Evolutionary conservation across 1,140 invertebrate species (phyloP).

Genomic region (Thrips palmi): DNA sequence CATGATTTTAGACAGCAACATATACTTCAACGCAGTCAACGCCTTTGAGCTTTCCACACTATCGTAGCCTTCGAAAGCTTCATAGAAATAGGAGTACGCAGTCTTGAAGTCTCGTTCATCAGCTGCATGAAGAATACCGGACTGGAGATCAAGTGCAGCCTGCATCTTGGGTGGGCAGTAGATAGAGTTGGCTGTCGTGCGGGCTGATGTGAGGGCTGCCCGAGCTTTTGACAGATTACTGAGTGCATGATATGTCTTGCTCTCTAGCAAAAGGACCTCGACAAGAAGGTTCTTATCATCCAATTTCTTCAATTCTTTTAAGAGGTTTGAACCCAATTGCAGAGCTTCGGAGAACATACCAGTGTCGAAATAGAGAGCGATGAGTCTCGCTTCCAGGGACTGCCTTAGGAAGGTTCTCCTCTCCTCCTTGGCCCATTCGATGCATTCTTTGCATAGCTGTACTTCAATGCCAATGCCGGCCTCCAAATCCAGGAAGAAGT

Average conservation of each 20-base stretch:
- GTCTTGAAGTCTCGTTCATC: conserved; percentile 99
- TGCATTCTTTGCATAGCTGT: conserved; percentile 88
- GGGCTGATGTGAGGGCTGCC: conserved; percentile 90
- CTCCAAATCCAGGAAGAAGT: conserved; percentile 94
- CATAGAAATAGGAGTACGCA: conserved; percentile 99
- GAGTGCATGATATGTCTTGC: conserved; percentile 95
- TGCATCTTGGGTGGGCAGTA: conserved; percentile 98
- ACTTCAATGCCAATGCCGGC: conserved; percentile 79
- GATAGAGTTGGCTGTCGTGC: conserved; percentile 98
- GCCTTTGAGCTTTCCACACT: conserved; percentile 86
- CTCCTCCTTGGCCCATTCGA: conserved; percentile 98
- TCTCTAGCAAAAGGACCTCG: conserved; percentile 90
- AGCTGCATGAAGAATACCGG: conserved; percentile 94
- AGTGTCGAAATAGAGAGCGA: conserved; percentile 89
- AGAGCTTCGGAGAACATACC: conserved; percentile 76
- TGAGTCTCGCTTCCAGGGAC: conserved; percentile 79
- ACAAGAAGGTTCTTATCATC: conserved; percentile 98
- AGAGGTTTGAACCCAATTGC: conserved; percentile 58
- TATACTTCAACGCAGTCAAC: conserved; percentile 89
- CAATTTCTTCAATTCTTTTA: conserved; percentile 93
- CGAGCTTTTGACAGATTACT: conserved; percentile 93
- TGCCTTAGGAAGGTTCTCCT: conserved; percentile 92
- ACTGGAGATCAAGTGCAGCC: conserved; percentile 90
- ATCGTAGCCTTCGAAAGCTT: conserved; percentile 99
- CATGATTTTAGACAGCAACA: conserved; percentile 98